Conservation (phyloP, 2,888 invertebrate genomes). For the Drosophila lacicola region DNA sequence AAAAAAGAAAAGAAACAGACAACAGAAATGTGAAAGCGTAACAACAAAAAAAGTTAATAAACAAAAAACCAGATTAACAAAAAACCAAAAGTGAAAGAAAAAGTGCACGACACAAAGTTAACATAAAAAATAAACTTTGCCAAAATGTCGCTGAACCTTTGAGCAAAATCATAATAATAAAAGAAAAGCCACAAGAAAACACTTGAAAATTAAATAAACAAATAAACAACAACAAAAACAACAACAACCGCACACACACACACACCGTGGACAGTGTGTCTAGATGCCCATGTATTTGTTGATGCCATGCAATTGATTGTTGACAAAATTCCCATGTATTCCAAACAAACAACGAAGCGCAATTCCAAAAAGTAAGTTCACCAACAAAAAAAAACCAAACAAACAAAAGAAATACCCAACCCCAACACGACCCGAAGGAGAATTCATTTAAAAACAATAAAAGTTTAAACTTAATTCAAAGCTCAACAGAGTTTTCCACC, state of each 20-base stretch:
- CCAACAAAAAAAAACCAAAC: slow-evolving; percentile 13
- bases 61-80: slow-evolving; percentile 21
- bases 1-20: slow-evolving; percentile 40
- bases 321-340: slow-evolving; percentile 85
- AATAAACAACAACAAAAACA: slow-evolving; percentile 39
- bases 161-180: slow-evolving; percentile 11
- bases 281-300: slow-evolving; percentile 71
- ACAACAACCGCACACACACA: slow-evolving; percentile 27
- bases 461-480: slow-evolving; percentile 12
- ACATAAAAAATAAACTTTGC: slow-evolving; percentile 38
- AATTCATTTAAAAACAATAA: slow-evolving; percentile 4
- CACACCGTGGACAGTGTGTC: slow-evolving; percentile 58
- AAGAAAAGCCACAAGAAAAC: slow-evolving; percentile 36
- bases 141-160: slow-evolving; percentile 65
- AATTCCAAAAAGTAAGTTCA: slow-evolving; percentile 85
- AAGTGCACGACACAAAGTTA: slow-evolving; percentile 49
- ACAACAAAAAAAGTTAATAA: slow-evolving; percentile 43
- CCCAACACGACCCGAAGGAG: background rate
- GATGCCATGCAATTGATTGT: slow-evolving; percentile 85
- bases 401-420: background rate
- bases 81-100: slow-evolving; percentile 38
- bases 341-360: slow-evolving; percentile 85
- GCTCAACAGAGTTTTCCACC: background rate
- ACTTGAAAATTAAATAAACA: slow-evolving; percentile 25
- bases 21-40: slow-evolving; percentile 69